These are phyloP conservation scores for Calvadosia cruxmelitensis DNA, from an alignment of 30 jellyfish, hydroid and myxozoan genomes.

Conservation along the genomic window DNA sequence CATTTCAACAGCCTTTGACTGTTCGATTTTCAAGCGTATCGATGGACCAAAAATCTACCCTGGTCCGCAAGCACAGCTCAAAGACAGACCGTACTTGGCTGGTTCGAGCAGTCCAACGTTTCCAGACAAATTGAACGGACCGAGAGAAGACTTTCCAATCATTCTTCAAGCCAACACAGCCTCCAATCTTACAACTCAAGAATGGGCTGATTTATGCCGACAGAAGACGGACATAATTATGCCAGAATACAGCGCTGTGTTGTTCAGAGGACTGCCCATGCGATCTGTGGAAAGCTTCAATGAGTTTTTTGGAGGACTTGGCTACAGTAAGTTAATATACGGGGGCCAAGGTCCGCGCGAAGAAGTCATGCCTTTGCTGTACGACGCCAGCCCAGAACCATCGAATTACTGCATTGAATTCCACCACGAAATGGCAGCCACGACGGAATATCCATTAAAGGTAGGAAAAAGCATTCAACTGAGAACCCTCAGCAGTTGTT, in stretches of 20 bases:
- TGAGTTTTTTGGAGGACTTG: background rate
- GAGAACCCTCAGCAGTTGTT: too few species aligned
- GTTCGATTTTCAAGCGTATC: background rate
- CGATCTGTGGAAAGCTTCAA: background rate
- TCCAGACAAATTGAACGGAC: constrained; percentile 35
- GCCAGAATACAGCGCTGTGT: background rate
- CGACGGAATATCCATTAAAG: too few species aligned
- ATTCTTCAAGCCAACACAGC: constrained; percentile 19
- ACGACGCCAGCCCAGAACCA: constrained; percentile 83
- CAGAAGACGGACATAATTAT: background rate
- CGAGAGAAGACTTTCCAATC: constrained; percentile 26
- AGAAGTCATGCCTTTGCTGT: constrained; percentile 21
- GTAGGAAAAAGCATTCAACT: too few species aligned
- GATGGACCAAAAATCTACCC: background rate
- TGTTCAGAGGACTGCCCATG: background rate
- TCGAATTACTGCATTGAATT: constrained; percentile 68
- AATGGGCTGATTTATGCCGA: background rate
- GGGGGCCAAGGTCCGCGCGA: constrained; percentile 66
- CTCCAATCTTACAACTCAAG: background rate
- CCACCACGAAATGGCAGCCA: constrained; percentile 90
- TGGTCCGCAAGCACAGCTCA: constrained; percentile 4
- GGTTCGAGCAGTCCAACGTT: constrained; percentile 36
- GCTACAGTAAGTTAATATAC: background rate
- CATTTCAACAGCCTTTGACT: background rate
- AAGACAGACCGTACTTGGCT: constrained; percentile 40